Evolutionary conservation across 2,113 vertebrate species (phyloP).

Genomic region (Pterophyllum scalare): DNA sequence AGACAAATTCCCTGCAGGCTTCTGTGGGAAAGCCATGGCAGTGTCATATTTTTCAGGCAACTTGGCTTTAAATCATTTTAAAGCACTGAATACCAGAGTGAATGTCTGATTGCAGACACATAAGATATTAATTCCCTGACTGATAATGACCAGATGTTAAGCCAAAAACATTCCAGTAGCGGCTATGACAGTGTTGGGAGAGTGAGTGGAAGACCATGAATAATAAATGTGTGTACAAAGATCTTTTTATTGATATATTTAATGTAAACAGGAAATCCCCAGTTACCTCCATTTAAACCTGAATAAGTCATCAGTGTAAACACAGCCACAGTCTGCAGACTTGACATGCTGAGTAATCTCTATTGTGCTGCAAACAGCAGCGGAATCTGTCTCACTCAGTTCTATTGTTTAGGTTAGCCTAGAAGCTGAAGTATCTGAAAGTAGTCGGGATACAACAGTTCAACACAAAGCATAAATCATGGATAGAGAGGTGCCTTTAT

Average conservation of each 20-base stretch:
- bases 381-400: conserved; percentile 15
- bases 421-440: conserved; percentile 3
- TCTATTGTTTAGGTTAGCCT: conserved; percentile 38
- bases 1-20: conserved; percentile 34
- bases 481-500: conserved; percentile 8
- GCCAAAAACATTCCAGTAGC: neutral
- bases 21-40: conserved; percentile 36
- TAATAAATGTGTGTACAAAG: conserved; percentile 5
- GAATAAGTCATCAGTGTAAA: conserved; percentile 7
- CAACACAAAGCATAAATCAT: conserved; percentile 15
- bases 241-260: conserved; percentile 2
- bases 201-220: neutral
- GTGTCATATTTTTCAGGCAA: conserved; percentile 38
- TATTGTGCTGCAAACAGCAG: conserved; percentile 12
- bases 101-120: conserved; percentile 7
- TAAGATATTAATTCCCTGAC: neutral
- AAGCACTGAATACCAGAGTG: conserved; percentile 2
- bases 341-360: conserved; percentile 18
- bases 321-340: neutral
- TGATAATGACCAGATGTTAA: neutral
- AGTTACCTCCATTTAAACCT: neutral
- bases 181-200: neutral
- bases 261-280: neutral
- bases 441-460: conserved; percentile 17
- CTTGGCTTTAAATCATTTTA: conserved; percentile 54